Percentiles rank a stretch among this genome's conserved stretches.
phyloP scores from a whole-genome alignment of 2,797 vertebrate genomes.

The Anguilla pacifica region DNA sequence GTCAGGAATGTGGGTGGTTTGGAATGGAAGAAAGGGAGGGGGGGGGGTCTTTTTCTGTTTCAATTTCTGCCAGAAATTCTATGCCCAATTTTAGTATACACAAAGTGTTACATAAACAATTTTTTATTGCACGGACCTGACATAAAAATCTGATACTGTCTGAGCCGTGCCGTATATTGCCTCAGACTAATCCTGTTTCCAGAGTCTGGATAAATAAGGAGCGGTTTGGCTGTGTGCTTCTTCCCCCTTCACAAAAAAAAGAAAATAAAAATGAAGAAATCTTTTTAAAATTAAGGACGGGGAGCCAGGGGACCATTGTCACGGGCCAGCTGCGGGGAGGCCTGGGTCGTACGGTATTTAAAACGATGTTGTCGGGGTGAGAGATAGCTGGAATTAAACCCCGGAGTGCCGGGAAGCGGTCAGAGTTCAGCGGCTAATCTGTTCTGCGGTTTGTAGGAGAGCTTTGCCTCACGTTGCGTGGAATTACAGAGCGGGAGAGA shows the following conservation, averaged over 20 bases:
- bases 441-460: constrained; percentile 41
- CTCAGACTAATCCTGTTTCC: not conserved
- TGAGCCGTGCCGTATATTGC: not conserved
- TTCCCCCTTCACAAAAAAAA: constrained; percentile 28
- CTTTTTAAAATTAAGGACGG: constrained; percentile 47
- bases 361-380: constrained; percentile 21
- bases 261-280: not conserved
- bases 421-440: constrained; percentile 52
- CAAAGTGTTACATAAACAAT: not conserved
- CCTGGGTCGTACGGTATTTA: constrained; percentile 39
- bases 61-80: not conserved
- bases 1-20: not conserved
- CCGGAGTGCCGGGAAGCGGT: constrained; percentile 36
- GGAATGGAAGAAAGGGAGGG: not conserved
- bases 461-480: constrained; percentile 41
- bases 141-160: not conserved
- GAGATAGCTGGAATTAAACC: constrained; percentile 32
- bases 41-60: not conserved
- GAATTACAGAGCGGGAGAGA: constrained; percentile 16
- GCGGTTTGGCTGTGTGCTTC: constrained; percentile 39
- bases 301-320: constrained; percentile 53
- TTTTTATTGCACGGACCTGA: not conserved
- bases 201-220: not conserved
- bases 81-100: not conserved
- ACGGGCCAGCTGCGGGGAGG: constrained; percentile 48